Conservation (phyloP, 2,797 vertebrate species). For the Sarcophilus harrisii region DNA sequence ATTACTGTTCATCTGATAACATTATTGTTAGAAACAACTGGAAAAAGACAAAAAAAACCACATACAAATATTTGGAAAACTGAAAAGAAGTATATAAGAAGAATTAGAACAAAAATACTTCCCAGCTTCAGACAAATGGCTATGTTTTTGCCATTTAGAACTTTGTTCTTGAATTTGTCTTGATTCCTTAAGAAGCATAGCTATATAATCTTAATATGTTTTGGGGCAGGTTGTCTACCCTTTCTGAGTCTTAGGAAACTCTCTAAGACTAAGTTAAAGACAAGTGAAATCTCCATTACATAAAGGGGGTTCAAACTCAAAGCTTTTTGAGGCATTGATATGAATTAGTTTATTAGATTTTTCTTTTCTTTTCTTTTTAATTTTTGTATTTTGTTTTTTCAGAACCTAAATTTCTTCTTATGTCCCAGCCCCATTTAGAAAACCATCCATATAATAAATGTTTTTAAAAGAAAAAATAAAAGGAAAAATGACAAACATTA, state of each 20-base stretch:
- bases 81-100: background rate
- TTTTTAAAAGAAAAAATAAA: background rate
- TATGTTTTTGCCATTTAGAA: background rate
- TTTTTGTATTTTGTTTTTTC: background rate
- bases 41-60: background rate
- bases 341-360: background rate
- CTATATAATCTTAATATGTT: background rate
- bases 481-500: background rate
- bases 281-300: background rate
- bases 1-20: background rate
- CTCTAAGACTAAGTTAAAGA: background rate
- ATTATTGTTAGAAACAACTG: background rate
- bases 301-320: background rate
- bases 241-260: background rate
- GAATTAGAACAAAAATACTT: background rate
- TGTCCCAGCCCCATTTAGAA: background rate
- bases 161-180: background rate
- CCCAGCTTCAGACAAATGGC: background rate
- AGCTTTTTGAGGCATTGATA: background rate
- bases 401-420: background rate
- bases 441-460: background rate
- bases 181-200: background rate
- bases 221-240: background rate
- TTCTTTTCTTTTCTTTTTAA: background rate
- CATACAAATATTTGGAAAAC: background rate